A percentile compares a stretch with the other conserved stretches of the same genome.
Conservation (phyloP, 2,797 vertebrate species). For the Rhinogobio ventralis region DNA sequence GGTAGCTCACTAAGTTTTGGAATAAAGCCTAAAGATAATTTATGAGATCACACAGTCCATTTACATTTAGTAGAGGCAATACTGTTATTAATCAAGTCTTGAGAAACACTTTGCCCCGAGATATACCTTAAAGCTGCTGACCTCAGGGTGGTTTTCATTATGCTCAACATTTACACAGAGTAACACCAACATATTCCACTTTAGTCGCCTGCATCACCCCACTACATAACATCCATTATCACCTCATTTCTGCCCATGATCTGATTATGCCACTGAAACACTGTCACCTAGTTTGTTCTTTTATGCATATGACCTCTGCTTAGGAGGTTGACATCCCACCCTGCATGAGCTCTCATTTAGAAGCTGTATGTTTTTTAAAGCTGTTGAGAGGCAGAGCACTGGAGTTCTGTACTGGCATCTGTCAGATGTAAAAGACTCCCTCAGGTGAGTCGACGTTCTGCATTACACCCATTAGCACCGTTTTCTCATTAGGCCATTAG, state of each 20-base stretch:
- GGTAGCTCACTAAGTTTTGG: conserved; percentile 1
- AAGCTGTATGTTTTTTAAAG: conserved; percentile 55
- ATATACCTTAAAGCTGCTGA: conserved; percentile 24
- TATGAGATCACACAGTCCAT: not conserved
- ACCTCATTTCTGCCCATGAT: conserved; percentile 46
- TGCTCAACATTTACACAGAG: not conserved
- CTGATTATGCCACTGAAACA: conserved; percentile 41
- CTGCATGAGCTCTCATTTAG: conserved; percentile 39
- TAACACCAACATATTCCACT: conserved; percentile 33
- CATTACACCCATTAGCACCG: conserved; percentile 54
- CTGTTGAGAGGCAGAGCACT: conserved; percentile 33
- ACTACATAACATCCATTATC: conserved; percentile 53
- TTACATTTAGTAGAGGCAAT: not conserved
- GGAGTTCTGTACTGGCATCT: conserved; percentile 50
- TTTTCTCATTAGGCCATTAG: conserved; percentile 56
- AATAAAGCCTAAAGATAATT: conserved; percentile 17
- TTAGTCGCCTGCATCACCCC: conserved; percentile 48
- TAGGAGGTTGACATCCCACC: conserved; percentile 30
- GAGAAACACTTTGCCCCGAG: not conserved
- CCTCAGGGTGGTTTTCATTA: not conserved
- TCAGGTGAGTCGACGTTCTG: conserved; percentile 47
- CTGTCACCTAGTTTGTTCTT: conserved; percentile 29
- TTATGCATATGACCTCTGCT: conserved; percentile 50
- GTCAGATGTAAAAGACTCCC: conserved; percentile 56
- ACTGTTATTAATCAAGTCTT: conserved; percentile 26